Percentiles rank a stretch among this genome's conserved stretches.
Evolutionary conservation across 2,888 invertebrate genomes (phyloP).

Genomic region (Noctuana brunneofusca): DNA sequence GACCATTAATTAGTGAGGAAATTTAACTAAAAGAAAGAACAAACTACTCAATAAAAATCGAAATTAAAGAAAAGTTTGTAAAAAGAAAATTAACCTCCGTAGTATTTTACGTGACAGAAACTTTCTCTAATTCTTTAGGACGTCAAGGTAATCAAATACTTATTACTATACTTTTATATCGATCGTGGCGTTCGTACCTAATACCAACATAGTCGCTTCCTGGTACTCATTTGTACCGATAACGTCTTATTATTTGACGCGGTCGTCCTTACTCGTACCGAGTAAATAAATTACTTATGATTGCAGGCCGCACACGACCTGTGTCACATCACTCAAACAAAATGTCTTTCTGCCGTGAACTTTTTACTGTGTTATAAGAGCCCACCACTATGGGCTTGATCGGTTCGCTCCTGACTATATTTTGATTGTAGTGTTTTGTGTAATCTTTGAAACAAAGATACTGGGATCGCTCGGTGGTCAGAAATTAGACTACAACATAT

Average conservation of each 20-base stretch:
- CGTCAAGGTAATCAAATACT: constrained; percentile 1
- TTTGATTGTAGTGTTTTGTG: not conserved
- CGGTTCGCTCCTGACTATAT: not conserved
- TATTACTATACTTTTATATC: not conserved
- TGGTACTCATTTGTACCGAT: constrained; percentile 4
- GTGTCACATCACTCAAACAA: constrained; percentile 20
- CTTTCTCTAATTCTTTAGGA: not conserved
- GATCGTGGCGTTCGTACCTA: too few species aligned
- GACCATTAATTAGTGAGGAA: too few species aligned
- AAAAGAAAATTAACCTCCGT: too few species aligned
- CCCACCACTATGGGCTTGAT: not conserved
- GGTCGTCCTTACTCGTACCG: not conserved
- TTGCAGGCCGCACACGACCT: constrained; percentile 8
- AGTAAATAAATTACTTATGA: constrained; percentile 11
- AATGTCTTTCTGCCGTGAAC: constrained; percentile 11
- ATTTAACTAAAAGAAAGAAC: too few species aligned
- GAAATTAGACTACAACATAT: too few species aligned
- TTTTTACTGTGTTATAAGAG: constrained; percentile 6
- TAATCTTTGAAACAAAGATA: not conserved
- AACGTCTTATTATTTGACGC: constrained; percentile 7
- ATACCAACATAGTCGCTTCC: not conserved
- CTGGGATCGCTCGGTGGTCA: too few species aligned
- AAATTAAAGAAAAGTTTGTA: not conserved
- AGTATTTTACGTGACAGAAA: not conserved
- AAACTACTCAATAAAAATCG: too few species aligned